Evolutionary conservation across 1,140 invertebrate genomes (phyloP), one percentile per base, ranked within the genome.

Genomic region (Aplysia californica): DNA sequence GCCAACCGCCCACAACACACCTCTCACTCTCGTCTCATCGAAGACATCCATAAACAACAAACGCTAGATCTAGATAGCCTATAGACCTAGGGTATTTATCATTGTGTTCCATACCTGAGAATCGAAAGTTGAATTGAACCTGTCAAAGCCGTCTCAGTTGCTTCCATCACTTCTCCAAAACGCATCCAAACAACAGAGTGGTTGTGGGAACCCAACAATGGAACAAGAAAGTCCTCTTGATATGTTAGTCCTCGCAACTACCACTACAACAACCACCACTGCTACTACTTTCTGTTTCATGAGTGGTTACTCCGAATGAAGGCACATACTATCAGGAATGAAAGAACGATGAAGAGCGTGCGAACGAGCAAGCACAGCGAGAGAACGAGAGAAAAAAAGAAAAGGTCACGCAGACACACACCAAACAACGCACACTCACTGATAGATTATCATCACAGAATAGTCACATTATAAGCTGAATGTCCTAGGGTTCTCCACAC

Each of bases 121-220:
- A 73, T 61, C 1, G 70, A 73, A 1, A 73, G 36, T 23, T 73
- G 70, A 38, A 73, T 73, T n/a, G 70, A 73, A 5, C 70, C 70
- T 26, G 70, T 61, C 35, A 73, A 31, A 10, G 70, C 31, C 3
- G 70, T 73, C 56, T 73, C 70, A 20, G 70, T 39, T 18, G 55
- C 70, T n/a, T 73, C 70, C 70, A 73, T 73, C 31, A 23, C n/a
- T 38, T 33, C 3, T 21, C 58, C 68, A 31, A 15, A 56, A 70
- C 44, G 41, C 70, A 73, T 61, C 41, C 35, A 73, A n/a, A n/a
- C 69, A 59, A 38, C 26, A 6, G 18, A 50, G 15, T n/a, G 10
- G n/a, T 10, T 50, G 44, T 50, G 44, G n/a, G n/a, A 50, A 15
- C 10, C 10, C 44, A 50, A n/a, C 10, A 50, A 50, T 50, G n/a